A percentile compares a stretch with the other conserved stretches of the same genome.
Evolutionary conservation across 2,797 vertebrate genomes (phyloP).

Genomic region (Notamacropus eugenii): DNA sequence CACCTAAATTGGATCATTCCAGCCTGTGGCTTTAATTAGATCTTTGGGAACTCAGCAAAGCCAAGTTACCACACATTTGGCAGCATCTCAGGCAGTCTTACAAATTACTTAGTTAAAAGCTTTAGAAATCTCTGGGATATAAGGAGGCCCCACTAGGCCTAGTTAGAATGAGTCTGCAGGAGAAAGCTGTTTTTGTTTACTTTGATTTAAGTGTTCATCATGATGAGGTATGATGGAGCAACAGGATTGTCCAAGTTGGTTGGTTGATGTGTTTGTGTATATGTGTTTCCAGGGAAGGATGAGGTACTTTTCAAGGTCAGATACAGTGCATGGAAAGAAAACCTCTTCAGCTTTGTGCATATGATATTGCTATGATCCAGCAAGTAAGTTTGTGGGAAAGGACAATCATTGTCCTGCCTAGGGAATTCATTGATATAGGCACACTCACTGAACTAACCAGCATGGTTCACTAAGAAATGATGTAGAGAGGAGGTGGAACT

Average conservation of each 20-base stretch:
- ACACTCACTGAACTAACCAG: background rate
- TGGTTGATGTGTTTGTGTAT: background rate
- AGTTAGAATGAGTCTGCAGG: slow-evolving; percentile 71
- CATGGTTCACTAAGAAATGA: background rate
- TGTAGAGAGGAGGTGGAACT: background rate
- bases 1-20: slow-evolving; percentile 67
- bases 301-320: slow-evolving; percentile 46
- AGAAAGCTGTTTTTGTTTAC: slow-evolving; percentile 82
- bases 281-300: slow-evolving; percentile 50
- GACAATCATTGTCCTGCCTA: background rate
- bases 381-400: background rate
- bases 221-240: slow-evolving; percentile 70
- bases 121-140: slow-evolving; percentile 82
- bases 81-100: slow-evolving; percentile 77
- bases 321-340: slow-evolving; percentile 39
- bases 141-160: slow-evolving; percentile 72
- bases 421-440: background rate
- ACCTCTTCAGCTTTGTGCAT: rapidly evolving
- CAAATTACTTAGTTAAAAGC: slow-evolving; percentile 84
- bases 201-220: slow-evolving; percentile 73
- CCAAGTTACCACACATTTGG: slow-evolving; percentile 78
- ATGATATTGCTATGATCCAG: background rate
- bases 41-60: slow-evolving; percentile 66
- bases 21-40: slow-evolving; percentile 76
- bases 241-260: slow-evolving; percentile 31